Base-by-base conservation (phyloP, 2,797 vertebrate species). In the Ataeniobius toweri region DNA sequence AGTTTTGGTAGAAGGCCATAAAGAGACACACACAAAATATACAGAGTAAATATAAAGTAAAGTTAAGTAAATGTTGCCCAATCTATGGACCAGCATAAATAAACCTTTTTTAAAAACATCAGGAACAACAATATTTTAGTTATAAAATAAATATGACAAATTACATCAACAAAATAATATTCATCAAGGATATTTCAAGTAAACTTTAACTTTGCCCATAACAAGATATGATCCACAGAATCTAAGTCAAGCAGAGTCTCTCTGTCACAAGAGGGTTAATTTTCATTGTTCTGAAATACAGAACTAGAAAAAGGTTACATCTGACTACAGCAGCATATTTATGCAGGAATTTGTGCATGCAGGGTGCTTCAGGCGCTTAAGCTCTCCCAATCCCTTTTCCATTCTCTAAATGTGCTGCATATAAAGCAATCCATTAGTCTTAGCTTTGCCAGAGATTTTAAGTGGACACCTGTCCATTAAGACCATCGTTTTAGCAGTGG, bases 341-440 rank as follows among this genome's bases (percentile, higher is more conserved):
- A 95, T 95, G 92, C 91, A 91, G 91, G 89, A 94, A 92, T 90
- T 86, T 89, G 84, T 80, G 76, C 88, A 91, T 89, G 89, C 91
- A 85, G 87, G 91, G 92, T 91, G 91, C 93, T 94, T 86, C 85
- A 85, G 84, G 85, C 87, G 88, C 92, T 93, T 95, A 95, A 96
- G 93, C 94, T 94, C 91, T 90, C 85, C 91, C 94, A 94, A 94
- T 94, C 94, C 91, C 83, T 93, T 93, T 92, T 94, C 91, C 94
- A 94, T 95, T 94, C 92, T 92, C 93, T 91, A 90, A 92, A 93
- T 93, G 90, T 85, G 90, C 91, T 90, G 90, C 93, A 94, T 94
- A 94, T 94, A 94, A 95, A 96, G 93, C 94, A 96, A 96, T 96
- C 95, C 95, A 96, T 96, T 96, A 96, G 94, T 95, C 94, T 95